Evolutionary conservation across 2,888 invertebrate species (phyloP).

Genomic region (Odontomyia ornata): DNA sequence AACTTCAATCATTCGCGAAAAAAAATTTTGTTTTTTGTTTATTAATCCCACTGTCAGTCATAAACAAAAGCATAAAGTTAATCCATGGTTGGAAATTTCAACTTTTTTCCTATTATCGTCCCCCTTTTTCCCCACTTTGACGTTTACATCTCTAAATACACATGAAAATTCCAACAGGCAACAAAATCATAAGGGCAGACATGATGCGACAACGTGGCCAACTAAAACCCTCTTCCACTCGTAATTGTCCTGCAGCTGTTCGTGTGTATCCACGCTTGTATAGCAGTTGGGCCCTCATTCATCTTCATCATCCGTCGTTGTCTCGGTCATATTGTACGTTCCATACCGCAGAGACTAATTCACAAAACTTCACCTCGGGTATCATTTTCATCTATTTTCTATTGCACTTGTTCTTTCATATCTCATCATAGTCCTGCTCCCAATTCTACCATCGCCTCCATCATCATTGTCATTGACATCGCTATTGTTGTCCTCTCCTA

Average conservation of each 20-base stretch:
- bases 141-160: background rate
- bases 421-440: background rate
- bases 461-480: conserved; percentile 1
- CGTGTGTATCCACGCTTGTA: background rate
- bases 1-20: background rate
- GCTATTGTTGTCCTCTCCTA: background rate
- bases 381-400: conserved; percentile 42
- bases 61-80: conserved; percentile 38
- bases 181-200: background rate
- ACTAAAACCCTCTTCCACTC: no score
- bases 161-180: background rate
- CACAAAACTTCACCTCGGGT: conserved; percentile 32
- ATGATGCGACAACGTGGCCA: no score
- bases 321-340: background rate
- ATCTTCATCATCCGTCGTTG: conserved; percentile 21
- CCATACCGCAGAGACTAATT: conserved; percentile 16
- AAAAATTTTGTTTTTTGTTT: conserved; percentile 11
- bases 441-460: background rate
- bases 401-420: conserved; percentile 19
- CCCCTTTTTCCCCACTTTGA: background rate
- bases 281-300: conserved; percentile 6
- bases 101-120: conserved; percentile 1
- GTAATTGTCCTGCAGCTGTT: no score
- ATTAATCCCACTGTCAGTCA: conserved; percentile 26
- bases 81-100: conserved; percentile 37